Evolutionary conservation across 2,113 vertebrate genomes (phyloP).

Genomic region (Zosterops japonicus): DNA sequence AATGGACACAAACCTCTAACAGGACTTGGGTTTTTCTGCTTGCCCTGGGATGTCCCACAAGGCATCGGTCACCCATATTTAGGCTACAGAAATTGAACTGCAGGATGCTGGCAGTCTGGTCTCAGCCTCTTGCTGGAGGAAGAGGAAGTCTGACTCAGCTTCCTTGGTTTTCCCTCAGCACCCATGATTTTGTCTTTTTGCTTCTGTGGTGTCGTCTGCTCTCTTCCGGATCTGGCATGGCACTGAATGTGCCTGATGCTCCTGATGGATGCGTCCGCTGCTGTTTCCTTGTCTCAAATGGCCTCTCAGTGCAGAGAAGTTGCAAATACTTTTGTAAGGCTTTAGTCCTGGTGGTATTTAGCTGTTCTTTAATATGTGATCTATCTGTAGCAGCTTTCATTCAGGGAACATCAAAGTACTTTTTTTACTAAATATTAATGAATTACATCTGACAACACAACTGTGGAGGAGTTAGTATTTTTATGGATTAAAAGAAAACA

Average conservation of each 20-base stretch:
- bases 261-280: neutral
- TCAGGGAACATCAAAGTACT: neutral
- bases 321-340: neutral
- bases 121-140: neutral
- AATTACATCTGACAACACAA: neutral
- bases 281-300: neutral
- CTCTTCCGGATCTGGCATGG: neutral
- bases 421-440: neutral
- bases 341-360: neutral
- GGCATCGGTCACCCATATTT: neutral
- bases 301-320: neutral
- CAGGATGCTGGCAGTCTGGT: neutral
- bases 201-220: neutral
- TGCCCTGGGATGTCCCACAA: neutral
- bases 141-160: conserved; percentile 32
- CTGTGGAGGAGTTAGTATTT: neutral
- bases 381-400: neutral
- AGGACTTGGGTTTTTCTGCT: neutral
- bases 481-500: neutral
- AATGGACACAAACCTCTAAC: neutral
- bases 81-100: neutral
- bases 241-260: neutral
- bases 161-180: conserved; percentile 34
- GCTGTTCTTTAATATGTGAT: neutral
- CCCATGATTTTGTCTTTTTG: neutral